Percentiles rank a stretch among this genome's conserved stretches.
Conservation (phyloP, 1,140 invertebrate genomes). For the Pomacea maculata region DNA sequence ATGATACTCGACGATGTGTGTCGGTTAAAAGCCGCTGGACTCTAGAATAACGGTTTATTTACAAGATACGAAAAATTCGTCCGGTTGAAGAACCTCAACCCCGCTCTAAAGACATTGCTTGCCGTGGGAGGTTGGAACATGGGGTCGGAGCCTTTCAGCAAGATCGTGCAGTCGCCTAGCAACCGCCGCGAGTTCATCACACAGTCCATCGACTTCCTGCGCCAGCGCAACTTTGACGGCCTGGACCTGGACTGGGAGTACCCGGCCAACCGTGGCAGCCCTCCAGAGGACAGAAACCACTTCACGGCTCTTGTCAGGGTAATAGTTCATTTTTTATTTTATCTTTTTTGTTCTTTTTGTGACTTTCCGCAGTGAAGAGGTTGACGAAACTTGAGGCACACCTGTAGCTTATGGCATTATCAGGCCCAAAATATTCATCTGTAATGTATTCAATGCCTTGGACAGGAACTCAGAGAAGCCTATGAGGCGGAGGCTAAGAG, state of each 20-base stretch:
- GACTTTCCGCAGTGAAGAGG: neutral
- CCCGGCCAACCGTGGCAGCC: slow-evolving; percentile 87
- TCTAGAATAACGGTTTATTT: no score
- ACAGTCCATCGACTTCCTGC: slow-evolving; percentile 81
- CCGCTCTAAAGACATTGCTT: slow-evolving; percentile 87
- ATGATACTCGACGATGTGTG: no score
- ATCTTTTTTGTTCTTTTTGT: neutral
- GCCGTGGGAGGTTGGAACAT: slow-evolving; percentile 97
- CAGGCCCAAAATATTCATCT: neutral
- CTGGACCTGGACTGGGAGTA: slow-evolving; percentile 97
- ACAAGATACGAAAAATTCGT: slow-evolving; percentile 40
- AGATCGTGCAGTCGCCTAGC: slow-evolving; percentile 35
- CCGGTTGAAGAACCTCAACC: slow-evolving; percentile 92
- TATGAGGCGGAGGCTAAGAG: slow-evolving; percentile 82
- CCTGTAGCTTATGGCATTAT: neutral
- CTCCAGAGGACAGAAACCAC: slow-evolving; percentile 86
- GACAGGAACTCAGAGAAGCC: slow-evolving; percentile 13
- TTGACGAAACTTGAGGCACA: neutral
- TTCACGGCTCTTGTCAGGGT: slow-evolving; percentile 86
- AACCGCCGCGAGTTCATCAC: slow-evolving; percentile 41
- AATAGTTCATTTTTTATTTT: neutral
- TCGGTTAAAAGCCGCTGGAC: no score
- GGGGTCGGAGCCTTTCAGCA: slow-evolving; percentile 77
- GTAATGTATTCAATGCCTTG: neutral
- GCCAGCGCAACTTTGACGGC: slow-evolving; percentile 93